Evolutionary conservation across 1,140 invertebrate species (phyloP), one percentile per base, ranked within the genome.

Genomic region (Drosophila mojavensis): DNA sequence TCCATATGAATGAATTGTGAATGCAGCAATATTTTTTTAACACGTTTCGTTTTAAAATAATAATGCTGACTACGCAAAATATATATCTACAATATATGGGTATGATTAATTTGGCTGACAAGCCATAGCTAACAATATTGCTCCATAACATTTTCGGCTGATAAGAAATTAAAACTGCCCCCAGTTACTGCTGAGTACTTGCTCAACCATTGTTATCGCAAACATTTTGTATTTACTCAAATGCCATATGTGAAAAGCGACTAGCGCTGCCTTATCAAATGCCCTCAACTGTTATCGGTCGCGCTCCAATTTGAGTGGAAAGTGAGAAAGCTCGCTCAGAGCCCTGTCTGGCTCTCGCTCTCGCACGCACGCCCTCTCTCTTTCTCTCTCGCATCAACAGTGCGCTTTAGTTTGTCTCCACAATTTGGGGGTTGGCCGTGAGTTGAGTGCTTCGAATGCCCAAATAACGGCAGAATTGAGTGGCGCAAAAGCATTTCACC

Each of bases 401-500:
- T 45, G 45, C 45, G 36, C 36, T 39, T 39, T 39, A 39, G 36
- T 53, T 24, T 59, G 50, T 48, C 51, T 60, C 58, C 51, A 59
- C 75, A 58, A 41, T 66, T 75, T 80, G 73, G 74, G 84, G 84
- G 83, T 88, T 71, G 83, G 58, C 82, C 78, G 59, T 60, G 56
- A 66, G 20, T 83, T 70, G 79, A 78, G 69, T 82, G 69, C 56
- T 74, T 73, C 72, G 64, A 90, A 64, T 88, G 67, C 67, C 84
- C 63, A 75, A 89, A 82, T 68, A 66, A 81, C 72, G 56, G 62
- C 50, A 69, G 17, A 78, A 75, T 79, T 79, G 77, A 79, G 69
- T 79, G 74, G 54, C 36, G 55, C 58, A 61, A 77, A 68, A 76
- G 60, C 60, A 60, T 69, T 69, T 65, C 71, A 74, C 63, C 62